Conservation (phyloP, 2,113 vertebrate species). For the Etheostoma spectabile region DNA sequence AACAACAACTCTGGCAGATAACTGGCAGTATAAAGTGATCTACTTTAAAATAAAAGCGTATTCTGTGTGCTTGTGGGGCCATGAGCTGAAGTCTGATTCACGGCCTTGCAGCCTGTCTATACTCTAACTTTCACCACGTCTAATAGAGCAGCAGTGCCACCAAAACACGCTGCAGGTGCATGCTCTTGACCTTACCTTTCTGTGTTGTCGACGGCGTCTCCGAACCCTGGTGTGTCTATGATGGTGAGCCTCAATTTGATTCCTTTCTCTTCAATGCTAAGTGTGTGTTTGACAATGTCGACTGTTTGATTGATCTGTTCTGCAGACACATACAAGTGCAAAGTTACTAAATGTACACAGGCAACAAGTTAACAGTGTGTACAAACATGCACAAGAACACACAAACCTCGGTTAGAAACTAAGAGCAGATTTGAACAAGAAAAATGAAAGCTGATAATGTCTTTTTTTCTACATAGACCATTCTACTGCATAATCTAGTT, state of each 20-base stretch:
- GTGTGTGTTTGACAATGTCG: constrained; percentile 86
- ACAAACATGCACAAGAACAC: not conserved
- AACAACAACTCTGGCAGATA: not conserved
- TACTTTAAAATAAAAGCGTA: not conserved
- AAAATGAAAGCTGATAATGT: not conserved
- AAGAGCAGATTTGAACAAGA: not conserved
- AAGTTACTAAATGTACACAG: not conserved
- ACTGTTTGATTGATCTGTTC: constrained; percentile 83
- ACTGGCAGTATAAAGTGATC: not conserved
- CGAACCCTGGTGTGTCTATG: constrained; percentile 86
- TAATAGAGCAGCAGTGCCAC: not conserved
- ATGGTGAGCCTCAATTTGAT: constrained; percentile 84
- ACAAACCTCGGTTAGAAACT: not conserved
- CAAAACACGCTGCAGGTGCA: not conserved
- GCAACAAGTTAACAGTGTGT: not conserved
- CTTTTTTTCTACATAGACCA: not conserved
- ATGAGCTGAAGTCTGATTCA: not conserved
- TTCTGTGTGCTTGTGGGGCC: not conserved
- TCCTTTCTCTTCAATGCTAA: constrained; percentile 96
- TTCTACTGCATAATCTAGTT: not conserved
- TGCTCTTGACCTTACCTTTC: constrained; percentile 58
- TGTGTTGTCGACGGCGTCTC: constrained; percentile 83
- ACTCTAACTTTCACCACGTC: not conserved
- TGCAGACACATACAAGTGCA: constrained; percentile 41
- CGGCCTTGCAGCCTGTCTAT: not conserved